Percentiles rank a stretch among this genome's conserved stretches.
These are phyloP conservation scores for Heliconius sara DNA, from an alignment of 2,888 invertebrate genomes.

Conservation along the genomic window DNA sequence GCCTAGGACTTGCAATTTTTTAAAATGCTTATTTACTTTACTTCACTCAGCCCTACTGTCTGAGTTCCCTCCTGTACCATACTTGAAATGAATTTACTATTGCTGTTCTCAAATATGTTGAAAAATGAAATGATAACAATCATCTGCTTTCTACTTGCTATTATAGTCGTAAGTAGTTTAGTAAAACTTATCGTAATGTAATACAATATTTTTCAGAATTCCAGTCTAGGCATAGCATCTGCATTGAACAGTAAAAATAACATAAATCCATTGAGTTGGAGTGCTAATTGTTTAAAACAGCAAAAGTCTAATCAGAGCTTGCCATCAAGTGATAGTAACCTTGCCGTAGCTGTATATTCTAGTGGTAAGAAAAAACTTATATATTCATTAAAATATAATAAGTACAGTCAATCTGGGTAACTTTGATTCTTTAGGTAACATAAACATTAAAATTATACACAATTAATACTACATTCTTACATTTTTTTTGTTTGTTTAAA, in stretches of 20 bases:
- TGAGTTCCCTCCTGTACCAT: no score
- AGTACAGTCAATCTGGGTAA: no score
- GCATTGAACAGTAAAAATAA: slow-evolving; percentile 74
- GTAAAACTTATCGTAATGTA: not conserved
- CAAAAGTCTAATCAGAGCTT: slow-evolving; percentile 70
- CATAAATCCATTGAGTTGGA: slow-evolving; percentile 69
- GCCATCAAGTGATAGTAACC: slow-evolving; percentile 66
- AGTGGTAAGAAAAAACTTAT: slow-evolving; percentile 53
- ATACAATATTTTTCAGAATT: slow-evolving; percentile 58
- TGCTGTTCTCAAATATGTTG: no score
- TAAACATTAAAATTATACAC: no score
- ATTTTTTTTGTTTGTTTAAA: no score
- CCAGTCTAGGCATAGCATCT: slow-evolving; percentile 57
- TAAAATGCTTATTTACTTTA: not conserved
- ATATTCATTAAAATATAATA: no score
- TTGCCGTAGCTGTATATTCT: slow-evolving; percentile 62
- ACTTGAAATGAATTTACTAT: no score
- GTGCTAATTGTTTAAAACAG: slow-evolving; percentile 61
- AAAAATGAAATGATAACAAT: no score
- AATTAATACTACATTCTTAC: no score
- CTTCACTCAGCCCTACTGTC: not conserved
- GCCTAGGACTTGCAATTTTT: no score
- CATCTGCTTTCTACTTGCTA: not conserved
- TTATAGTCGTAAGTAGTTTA: not conserved
- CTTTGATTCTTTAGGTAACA: no score